Evolutionary conservation across 2,888 invertebrate species (phyloP).

Genomic region (Ophioninae sp.): DNA sequence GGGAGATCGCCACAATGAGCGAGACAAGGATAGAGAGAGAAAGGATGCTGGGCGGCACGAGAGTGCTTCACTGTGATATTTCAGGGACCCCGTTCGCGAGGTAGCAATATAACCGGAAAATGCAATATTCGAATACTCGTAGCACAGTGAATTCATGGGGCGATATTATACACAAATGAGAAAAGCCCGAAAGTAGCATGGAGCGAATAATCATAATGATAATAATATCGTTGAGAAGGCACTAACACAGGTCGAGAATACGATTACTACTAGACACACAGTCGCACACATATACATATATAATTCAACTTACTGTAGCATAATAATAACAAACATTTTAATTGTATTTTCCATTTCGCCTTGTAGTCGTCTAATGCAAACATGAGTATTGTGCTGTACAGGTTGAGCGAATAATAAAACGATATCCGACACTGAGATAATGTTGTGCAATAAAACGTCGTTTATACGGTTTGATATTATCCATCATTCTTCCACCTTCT

Average conservation of each 20-base stretch:
- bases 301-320: constrained; percentile 32
- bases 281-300: background rate
- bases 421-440: background rate
- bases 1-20: background rate
- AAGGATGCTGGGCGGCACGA: constrained; percentile 16
- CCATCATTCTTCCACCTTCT: too few relatives aligned
- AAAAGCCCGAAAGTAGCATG: constrained; percentile 28
- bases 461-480: too few relatives aligned
- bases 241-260: constrained; percentile 7
- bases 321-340: constrained; percentile 50
- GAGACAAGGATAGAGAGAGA: constrained; percentile 3
- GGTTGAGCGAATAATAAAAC: background rate
- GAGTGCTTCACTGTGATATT: constrained; percentile 38
- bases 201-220: constrained; percentile 46
- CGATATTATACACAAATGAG: constrained; percentile 52
- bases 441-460: too few relatives aligned
- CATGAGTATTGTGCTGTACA: background rate
- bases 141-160: constrained; percentile 34
- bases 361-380: background rate
- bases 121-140: constrained; percentile 48
- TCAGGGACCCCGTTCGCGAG: constrained; percentile 23
- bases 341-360: constrained; percentile 30
- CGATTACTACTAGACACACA: background rate
- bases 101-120: constrained; percentile 54
- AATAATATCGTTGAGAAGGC: constrained; percentile 42